Percentiles rank a stretch among this genome's conserved stretches.
phyloP scores from a whole-genome alignment of 2,797 vertebrate species.

The Pangasius larnaudii region DNA sequence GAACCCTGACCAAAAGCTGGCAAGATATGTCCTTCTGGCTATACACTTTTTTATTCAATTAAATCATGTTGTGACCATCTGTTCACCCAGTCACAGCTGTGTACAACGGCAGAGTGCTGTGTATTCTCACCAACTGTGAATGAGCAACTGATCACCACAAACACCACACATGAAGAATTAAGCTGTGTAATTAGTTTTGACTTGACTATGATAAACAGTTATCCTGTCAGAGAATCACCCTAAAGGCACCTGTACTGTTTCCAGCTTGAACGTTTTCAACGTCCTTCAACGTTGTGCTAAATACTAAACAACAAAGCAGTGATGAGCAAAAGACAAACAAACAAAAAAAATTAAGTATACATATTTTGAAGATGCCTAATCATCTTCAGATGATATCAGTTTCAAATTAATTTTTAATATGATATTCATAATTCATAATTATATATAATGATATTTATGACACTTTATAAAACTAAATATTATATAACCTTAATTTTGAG shows the following conservation, averaged over 20 bases:
- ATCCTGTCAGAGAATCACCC: constrained; percentile 8
- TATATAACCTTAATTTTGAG: not conserved
- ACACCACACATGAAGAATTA: constrained; percentile 5
- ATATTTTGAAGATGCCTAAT: not conserved
- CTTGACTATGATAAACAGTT: constrained; percentile 14
- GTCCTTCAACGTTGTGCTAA: not conserved
- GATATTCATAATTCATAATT: not conserved
- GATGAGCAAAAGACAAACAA: not conserved
- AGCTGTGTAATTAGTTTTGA: constrained; percentile 8
- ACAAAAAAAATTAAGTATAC: not conserved
- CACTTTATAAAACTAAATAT: not conserved
- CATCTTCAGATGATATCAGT: not conserved
- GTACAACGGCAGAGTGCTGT: not conserved
- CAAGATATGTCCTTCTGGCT: not conserved
- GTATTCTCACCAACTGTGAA: constrained; percentile 2
- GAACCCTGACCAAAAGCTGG: not conserved
- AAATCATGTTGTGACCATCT: constrained; percentile 23
- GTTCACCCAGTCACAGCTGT: constrained; percentile 10
- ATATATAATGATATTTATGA: not conserved
- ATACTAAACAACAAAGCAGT: not conserved
- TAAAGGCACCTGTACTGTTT: not conserved
- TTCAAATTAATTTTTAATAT: not conserved
- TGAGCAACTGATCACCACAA: constrained; percentile 20
- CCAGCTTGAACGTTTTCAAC: not conserved
- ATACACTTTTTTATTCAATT: constrained; percentile 5